phyloP scores from a whole-genome alignment of 2,797 vertebrate species.

The Alauda arvensis region DNA sequence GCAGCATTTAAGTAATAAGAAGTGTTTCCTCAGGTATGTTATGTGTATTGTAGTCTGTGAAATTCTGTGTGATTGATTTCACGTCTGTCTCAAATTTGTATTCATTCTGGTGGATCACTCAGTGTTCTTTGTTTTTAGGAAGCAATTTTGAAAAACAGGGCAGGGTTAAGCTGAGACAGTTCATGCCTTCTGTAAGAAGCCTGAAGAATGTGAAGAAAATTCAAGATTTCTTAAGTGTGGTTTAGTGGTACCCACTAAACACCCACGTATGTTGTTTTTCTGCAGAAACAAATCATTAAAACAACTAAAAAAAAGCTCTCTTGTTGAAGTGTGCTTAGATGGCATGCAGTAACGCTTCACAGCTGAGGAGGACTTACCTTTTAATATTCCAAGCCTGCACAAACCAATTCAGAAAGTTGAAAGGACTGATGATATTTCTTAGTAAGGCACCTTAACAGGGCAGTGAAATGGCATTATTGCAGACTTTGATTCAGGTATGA shows the following conservation, averaged over 20 bases:
- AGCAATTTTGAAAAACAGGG: not conserved
- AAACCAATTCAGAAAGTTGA: not conserved
- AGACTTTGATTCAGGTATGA: not conserved
- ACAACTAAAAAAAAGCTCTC: not conserved
- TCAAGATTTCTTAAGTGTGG: not conserved
- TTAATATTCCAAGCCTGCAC: not conserved
- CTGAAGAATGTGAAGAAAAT: slow-evolving; percentile 26
- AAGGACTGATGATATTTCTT: not conserved
- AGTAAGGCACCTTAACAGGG: not conserved
- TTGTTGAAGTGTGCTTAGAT: not conserved
- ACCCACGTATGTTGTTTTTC: slow-evolving; percentile 8
- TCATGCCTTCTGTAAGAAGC: not conserved
- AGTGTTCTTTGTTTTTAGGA: slow-evolving; percentile 35
- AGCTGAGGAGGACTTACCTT: not conserved
- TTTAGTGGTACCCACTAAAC: not conserved
- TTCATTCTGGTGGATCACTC: not conserved
- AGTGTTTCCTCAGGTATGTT: not conserved
- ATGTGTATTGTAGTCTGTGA: not conserved
- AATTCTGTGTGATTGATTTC: not conserved
- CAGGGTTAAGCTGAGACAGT: slow-evolving; percentile 22
- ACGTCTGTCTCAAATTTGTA: not conserved
- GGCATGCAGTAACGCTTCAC: not conserved
- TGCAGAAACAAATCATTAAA: slow-evolving; percentile 11
- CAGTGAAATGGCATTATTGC: not conserved
- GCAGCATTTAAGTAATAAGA: not conserved